phyloP scores from a whole-genome alignment of 2,797 vertebrate genomes.

The Spheniscus humboldti region DNA sequence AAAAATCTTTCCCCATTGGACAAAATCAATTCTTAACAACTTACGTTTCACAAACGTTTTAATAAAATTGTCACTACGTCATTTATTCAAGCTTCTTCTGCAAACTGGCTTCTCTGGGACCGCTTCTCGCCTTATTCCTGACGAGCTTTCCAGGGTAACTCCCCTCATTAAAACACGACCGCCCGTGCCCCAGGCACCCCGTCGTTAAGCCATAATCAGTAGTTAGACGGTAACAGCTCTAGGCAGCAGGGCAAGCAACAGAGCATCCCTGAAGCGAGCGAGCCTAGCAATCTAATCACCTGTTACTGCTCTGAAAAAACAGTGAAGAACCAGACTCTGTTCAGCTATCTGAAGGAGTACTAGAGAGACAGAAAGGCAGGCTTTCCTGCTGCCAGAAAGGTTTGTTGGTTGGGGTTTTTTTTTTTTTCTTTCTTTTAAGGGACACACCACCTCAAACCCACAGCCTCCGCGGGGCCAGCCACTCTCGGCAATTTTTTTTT shows the following conservation, averaged over 20 bases:
- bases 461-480: no score
- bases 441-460: neutral
- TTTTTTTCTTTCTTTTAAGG: no score
- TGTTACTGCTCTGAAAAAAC: neutral
- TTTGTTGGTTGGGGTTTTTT: neutral
- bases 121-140: no score
- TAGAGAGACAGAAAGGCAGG: neutral
- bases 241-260: neutral
- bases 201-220: fast-evolving
- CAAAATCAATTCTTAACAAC: neutral
- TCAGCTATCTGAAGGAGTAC: no score
- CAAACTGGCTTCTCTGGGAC: neutral
- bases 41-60: no score
- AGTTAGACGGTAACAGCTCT: neutral
- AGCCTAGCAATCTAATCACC: neutral
- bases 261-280: fast-evolving
- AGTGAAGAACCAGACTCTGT: neutral
- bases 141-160: neutral
- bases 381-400: neutral
- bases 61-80: neutral
- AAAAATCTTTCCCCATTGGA: neutral
- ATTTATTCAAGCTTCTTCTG: neutral
- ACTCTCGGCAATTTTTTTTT: neutral
- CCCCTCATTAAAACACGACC: no score
- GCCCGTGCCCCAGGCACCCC: neutral